A percentile compares a stretch with the other conserved stretches of the same genome.
These are phyloP conservation scores for Tortricodes alternella DNA, from an alignment of 2,888 invertebrate genomes.

Conservation along the genomic window DNA sequence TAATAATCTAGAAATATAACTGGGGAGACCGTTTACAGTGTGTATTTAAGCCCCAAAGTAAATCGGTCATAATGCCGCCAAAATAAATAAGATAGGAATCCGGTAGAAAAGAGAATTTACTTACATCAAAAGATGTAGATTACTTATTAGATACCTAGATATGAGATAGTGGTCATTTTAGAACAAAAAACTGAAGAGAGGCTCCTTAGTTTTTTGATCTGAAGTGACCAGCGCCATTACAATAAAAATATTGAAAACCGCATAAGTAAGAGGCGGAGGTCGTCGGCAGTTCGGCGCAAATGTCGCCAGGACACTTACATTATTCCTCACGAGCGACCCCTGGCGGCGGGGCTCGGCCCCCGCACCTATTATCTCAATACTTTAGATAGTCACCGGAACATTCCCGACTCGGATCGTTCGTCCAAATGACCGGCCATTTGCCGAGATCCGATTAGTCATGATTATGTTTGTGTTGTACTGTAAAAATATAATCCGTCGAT, in stretches of 20 bases:
- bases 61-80: too few species aligned
- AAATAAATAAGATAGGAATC: too few species aligned
- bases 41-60: too few species aligned
- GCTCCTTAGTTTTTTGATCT: conserved; percentile 51
- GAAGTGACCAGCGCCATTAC: conserved; percentile 77
- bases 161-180: too few species aligned
- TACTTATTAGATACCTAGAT: too few species aligned
- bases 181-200: too few species aligned
- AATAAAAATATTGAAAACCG: conserved; percentile 86
- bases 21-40: too few species aligned
- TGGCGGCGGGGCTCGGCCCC: conserved; percentile 50
- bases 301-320: conserved; percentile 82
- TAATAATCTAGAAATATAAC: too few species aligned
- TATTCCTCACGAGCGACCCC: conserved; percentile 60
- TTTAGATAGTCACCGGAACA: conserved; percentile 80
- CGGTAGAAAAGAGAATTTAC: too few species aligned
- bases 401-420: conserved; percentile 69
- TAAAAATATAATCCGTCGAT: conserved; percentile 75
- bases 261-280: conserved; percentile 82
- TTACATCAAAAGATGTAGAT: too few species aligned
- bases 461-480: conserved; percentile 75
- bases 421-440: conserved; percentile 78
- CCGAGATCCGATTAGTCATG: conserved; percentile 80
- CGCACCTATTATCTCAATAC: conserved; percentile 80
- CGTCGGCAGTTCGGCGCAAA: conserved; percentile 81